Base-by-base conservation (phyloP, 2,797 vertebrate species). In the Hemitrygon akajei region DNA sequence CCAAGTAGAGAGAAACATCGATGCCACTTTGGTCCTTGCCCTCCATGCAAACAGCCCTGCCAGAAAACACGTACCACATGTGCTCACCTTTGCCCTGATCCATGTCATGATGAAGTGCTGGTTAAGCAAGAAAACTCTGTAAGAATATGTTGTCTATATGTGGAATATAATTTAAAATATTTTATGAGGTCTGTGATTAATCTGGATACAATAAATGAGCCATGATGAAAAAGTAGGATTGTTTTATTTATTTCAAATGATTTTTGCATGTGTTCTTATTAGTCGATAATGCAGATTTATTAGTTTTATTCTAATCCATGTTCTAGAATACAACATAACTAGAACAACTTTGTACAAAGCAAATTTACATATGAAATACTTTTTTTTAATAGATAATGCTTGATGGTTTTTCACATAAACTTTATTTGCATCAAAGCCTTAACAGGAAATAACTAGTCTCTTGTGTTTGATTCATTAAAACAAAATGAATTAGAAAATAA, bases 101-200 rank as follows among this genome's bases (percentile, higher is more conserved):
- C 97, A 22, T 99, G 98, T 95, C 98, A 99, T 0, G 98, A 99
- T 58, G 96, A 97, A 96, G 98, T 98, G 25, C 96, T 98, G 95
- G 97, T 98, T 94, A 97, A 96, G 94, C 97, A 97, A 95, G 95
- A 95, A 84, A 96, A 97, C 79, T 93, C 93, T 96, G 96, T 98
- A 96, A 97, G 96, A 94, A 76, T 77, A 30, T 58, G 40, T 87
- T 27, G 81, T 58, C 10, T n/a, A 30, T 30, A 16, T 7, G 12
- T 11, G 25, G 34, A 27, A 25, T 47, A 40, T 27, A 73, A 25
- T 34, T 91, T 63, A 30, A 37, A 34, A 69, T 71, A 71, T 27
- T 84, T 6, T 20, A 3, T 58, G 9, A 47, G 4, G 47, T 47
- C 84, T 58, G 56, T 80, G n/a, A 37, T 82, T 82, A 47, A 20